Percentiles rank a stretch among this genome's conserved stretches.
These are phyloP conservation scores for Siniperca scherzeri DNA, from an alignment of 2,797 vertebrate species.

Conservation along the genomic window DNA sequence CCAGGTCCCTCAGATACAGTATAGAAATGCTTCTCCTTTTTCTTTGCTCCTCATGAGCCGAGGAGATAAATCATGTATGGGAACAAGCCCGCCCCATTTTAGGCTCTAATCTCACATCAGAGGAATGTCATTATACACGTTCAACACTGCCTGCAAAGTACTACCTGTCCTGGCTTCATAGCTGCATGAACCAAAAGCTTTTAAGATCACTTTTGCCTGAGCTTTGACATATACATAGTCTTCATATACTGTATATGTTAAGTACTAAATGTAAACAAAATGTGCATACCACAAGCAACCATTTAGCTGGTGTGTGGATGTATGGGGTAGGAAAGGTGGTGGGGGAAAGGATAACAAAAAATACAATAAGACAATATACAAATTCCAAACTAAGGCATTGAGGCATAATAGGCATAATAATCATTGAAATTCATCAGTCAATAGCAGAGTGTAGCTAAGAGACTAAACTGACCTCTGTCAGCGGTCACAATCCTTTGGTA, in stretches of 20 bases:
- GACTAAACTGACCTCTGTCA: conserved; percentile 99
- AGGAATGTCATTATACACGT: conserved; percentile 79
- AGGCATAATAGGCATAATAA: conserved; percentile 82
- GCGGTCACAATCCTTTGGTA: conserved; percentile 99
- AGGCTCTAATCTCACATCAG: conserved; percentile 79
- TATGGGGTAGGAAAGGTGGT: conserved; percentile 57
- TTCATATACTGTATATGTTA: conserved; percentile 61
- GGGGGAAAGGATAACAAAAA: conserved; percentile 46
- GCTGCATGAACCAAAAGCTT: conserved; percentile 72
- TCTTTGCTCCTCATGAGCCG: conserved; percentile 61
- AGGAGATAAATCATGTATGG: conserved; percentile 76
- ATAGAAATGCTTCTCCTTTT: conserved; percentile 62
- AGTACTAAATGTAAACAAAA: conserved; percentile 83
- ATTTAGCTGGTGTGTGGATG: conserved; percentile 78
- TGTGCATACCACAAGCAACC: conserved; percentile 79
- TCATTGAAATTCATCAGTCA: conserved; percentile 81
- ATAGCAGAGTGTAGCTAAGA: conserved; percentile 83
- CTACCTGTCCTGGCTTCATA: conserved; percentile 76
- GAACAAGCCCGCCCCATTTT: conserved; percentile 73
- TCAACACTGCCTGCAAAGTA: conserved; percentile 69
- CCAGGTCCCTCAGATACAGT: conserved; percentile 58
- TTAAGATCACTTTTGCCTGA: conserved; percentile 75
- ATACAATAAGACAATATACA: conserved; percentile 71
- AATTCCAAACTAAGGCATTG: conserved; percentile 81
- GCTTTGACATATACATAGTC: conserved; percentile 76